Conservation (phyloP, 2,797 vertebrate genomes). For the Telmatherina bonti region DNA sequence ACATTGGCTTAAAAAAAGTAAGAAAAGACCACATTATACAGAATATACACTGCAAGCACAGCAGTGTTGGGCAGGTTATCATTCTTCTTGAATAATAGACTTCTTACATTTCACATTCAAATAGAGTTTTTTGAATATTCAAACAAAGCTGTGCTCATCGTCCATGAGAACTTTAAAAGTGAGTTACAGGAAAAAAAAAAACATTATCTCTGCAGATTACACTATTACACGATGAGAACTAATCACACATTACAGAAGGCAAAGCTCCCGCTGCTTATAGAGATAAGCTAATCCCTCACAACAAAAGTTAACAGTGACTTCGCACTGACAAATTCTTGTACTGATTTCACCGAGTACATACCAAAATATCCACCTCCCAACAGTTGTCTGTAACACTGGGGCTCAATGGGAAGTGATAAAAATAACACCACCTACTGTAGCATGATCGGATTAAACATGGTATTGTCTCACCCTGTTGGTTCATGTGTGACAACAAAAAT, state of each 20-base stretch:
- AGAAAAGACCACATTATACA: conserved; percentile 35
- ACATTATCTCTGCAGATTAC: conserved; percentile 71
- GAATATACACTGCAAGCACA: conserved; percentile 34
- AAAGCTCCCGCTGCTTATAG: conserved; percentile 71
- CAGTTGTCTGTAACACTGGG: conserved; percentile 28
- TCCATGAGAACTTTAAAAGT: conserved; percentile 66
- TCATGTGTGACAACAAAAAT: neutral
- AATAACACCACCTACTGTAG: neutral
- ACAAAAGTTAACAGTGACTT: conserved; percentile 63
- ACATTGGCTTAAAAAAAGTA: conserved; percentile 31
- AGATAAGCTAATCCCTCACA: conserved; percentile 77
- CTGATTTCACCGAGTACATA: conserved; percentile 16
- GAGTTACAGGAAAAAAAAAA: conserved; percentile 53
- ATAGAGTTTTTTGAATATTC: conserved; percentile 75
- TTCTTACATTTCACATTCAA: conserved; percentile 72
- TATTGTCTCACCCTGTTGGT: neutral
- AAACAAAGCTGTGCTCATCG: conserved; percentile 60
- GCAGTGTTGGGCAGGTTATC: conserved; percentile 64
- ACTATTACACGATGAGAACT: conserved; percentile 71
- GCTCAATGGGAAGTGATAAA: neutral
- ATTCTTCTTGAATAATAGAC: conserved; percentile 46
- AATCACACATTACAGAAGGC: conserved; percentile 71
- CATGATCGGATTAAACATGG: neutral
- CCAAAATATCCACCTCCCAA: conserved; percentile 10
- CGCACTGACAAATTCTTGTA: conserved; percentile 43